phyloP scores from a whole-genome alignment of 1,140 invertebrate genomes.

The Odontomachus brunneus region DNA sequence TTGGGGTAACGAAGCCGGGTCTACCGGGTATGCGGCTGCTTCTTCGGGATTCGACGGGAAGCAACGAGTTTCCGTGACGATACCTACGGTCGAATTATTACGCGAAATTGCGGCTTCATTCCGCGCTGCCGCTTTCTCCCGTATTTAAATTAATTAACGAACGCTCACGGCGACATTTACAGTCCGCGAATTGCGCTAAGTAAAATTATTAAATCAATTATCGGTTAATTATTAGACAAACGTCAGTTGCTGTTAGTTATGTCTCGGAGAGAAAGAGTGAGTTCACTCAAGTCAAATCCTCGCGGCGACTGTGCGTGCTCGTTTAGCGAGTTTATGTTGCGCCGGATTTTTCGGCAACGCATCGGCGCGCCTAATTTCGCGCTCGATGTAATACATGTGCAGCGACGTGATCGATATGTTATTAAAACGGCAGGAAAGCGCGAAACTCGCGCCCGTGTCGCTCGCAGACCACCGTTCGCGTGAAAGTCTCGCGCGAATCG shows the following conservation, averaged over 20 bases:
- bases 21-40: neutral
- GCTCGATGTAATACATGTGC: constrained; percentile 34
- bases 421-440: constrained; percentile 30
- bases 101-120: constrained; percentile 35
- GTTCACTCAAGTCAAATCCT: no score
- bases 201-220: constrained; percentile 30
- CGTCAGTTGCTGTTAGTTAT: constrained; percentile 1
- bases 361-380: constrained; percentile 41
- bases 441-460: neutral
- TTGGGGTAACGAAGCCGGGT: neutral
- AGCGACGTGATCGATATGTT: constrained; percentile 13
- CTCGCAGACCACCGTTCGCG: constrained; percentile 21
- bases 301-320: no score
- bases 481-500: constrained; percentile 27
- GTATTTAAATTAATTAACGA: constrained; percentile 46
- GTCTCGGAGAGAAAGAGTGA: neutral
- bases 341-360: constrained; percentile 11
- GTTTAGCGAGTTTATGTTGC: no score
- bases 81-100: constrained; percentile 36
- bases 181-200: neutral
- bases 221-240: constrained; percentile 13
- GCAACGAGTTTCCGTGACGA: neutral
- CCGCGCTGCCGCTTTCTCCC: constrained; percentile 29
- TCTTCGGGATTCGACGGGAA: constrained; percentile 23
- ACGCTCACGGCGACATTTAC: constrained; percentile 14